Base-by-base conservation (phyloP, 2,797 vertebrate species). In the Eupleurogrammus muticus region DNA sequence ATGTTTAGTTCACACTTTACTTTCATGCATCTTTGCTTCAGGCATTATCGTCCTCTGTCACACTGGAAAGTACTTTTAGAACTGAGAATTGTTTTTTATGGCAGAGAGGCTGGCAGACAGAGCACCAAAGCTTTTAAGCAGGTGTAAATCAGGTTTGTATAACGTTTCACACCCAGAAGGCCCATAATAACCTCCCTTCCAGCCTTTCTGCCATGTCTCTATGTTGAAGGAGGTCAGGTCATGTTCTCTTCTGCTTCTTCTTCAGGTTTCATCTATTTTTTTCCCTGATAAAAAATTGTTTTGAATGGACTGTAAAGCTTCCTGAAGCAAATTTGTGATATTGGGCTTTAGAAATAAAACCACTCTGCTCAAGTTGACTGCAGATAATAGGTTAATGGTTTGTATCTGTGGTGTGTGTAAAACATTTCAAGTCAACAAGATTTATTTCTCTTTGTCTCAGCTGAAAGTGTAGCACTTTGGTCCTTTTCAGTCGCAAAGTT, bases 91-190 rank as follows among this genome's bases (percentile, higher is more conserved):
- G 5, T 11, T 66, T 61, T 64, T 58, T 24, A 46, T 13, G 46
- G 11, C 46, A 0, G 23, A 24, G 24, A 1, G 7, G 5, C 21
- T 79, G 79, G 66, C 77, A 79, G 72, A 11, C 3, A 24, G 19
- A 21, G 62, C 50, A 1, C 13, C 0, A 48, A 69, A 56, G 84
- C 83, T 85, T 87, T 85, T 84, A 81, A 66, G 75, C 54, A 24
- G 47, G 50, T 62, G 52, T 87, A 87, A 87, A 87, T 89, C 85
- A 85, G 77, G 8, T 79, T 63, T 87, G 85, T 87, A 3, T 87
- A 74, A 73, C 1, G 32, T 75, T 78, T 72, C 47, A 66, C 81
- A 0, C 85, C 67, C 63, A 79, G 58, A 66, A 35, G 69, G 19
- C 10, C 40, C 2, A 20, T 54, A 48, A 65, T 54, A 52, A 65